A percentile compares a stretch with the other conserved stretches of the same genome.
phyloP scores from a whole-genome alignment of 2,888 invertebrate genomes.

The Lepidocyrtinus sp. region DNA sequence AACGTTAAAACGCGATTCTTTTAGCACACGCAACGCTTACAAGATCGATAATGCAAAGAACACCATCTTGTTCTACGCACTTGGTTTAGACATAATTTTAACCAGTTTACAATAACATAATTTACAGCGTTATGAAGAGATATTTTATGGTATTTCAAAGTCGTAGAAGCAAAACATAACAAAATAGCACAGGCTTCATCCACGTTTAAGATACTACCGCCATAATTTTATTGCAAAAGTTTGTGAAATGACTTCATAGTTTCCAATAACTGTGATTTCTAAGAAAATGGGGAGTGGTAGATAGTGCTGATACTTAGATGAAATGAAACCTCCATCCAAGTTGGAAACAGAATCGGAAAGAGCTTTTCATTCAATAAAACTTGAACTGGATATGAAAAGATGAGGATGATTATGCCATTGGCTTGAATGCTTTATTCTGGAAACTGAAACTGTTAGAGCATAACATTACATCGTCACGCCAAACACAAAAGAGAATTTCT shows the following conservation, averaged over 20 bases:
- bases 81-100: no score
- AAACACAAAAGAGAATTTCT: slow-evolving; percentile 20
- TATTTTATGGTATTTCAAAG: no score
- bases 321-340: background rate
- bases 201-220: no score
- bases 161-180: no score
- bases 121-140: no score
- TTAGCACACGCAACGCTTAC: no score
- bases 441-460: slow-evolving; percentile 39
- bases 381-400: background rate
- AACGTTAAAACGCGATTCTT: no score
- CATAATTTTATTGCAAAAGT: slow-evolving; percentile 18
- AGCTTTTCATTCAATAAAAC: slow-evolving; percentile 16
- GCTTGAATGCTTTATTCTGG: slow-evolving; percentile 1
- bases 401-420: slow-evolving; percentile 4
- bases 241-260: slow-evolving; percentile 18
- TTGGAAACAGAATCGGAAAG: slow-evolving; percentile 1
- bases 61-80: no score
- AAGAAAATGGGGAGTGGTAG: background rate
- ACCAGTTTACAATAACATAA: no score
- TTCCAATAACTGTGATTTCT: slow-evolving; percentile 9
- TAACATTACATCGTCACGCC: slow-evolving; percentile 22
- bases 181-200: no score
- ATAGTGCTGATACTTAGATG: slow-evolving; percentile 1
- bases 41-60: no score